Conservation (phyloP, 2,113 vertebrate genomes). For the Speoplatyrhinus poulsoni region DNA sequence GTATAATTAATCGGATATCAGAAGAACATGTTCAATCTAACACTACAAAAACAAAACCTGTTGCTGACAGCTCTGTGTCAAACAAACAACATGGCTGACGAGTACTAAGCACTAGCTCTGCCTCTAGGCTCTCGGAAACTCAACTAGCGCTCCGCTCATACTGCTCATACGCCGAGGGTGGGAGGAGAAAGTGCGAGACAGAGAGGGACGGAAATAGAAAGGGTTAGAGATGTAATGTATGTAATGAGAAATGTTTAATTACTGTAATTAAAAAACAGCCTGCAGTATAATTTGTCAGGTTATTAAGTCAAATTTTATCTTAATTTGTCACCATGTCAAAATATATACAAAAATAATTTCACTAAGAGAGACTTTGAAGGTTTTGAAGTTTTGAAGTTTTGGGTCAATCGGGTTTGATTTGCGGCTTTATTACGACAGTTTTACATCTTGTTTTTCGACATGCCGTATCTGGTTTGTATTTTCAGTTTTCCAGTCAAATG, state of each 20-base stretch:
- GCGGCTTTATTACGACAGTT: conserved; percentile 34
- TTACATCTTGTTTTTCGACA: conserved; percentile 16
- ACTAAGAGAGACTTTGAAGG: too few species aligned
- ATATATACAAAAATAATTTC: too few species aligned
- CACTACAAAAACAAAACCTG: conserved; percentile 54
- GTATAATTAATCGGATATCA: neutral
- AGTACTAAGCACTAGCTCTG: neutral
- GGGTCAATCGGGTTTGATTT: neutral
- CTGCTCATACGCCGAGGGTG: conserved; percentile 17
- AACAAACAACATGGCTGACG: conserved; percentile 77
- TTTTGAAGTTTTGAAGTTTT: too few species aligned
- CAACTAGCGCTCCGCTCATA: too few species aligned
- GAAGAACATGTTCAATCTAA: conserved; percentile 10
- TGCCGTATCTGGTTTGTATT: conserved; percentile 7
- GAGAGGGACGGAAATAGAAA: conserved; percentile 15
- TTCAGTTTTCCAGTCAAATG: neutral
- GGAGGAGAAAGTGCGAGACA: conserved; percentile 27
- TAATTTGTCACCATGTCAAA: too few species aligned
- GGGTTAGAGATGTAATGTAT: neutral
- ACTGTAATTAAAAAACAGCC: too few species aligned
- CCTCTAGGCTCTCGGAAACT: conserved; percentile 38
- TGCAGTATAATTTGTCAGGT: too few species aligned
- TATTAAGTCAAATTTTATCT: too few species aligned
- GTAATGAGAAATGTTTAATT: too few species aligned
- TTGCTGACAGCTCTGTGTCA: conserved; percentile 74